Evolutionary conservation across 1,140 invertebrate species (phyloP).

Genomic region (Aphelenchoides avenae): DNA sequence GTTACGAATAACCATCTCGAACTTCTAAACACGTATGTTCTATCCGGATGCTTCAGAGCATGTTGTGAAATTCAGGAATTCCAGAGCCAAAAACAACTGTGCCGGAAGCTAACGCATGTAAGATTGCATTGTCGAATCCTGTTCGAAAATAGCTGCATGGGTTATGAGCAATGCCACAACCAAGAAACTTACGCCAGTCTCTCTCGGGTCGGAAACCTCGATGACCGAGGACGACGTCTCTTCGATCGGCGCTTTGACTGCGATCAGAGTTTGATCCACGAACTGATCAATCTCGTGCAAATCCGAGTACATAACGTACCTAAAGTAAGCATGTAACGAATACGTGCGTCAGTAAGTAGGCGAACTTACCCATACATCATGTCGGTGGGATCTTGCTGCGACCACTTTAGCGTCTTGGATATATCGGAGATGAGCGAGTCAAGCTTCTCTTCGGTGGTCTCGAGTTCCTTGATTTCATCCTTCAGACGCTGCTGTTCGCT

Average conservation of each 20-base stretch:
- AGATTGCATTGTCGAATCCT: background rate
- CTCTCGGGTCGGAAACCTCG: constrained; percentile 25
- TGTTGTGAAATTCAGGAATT: too few species aligned
- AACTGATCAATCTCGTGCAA: constrained; percentile 38
- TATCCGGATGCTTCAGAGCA: too few species aligned
- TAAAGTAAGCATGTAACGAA: too few species aligned
- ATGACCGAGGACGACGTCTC: constrained; percentile 25
- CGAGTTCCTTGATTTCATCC: constrained; percentile 38
- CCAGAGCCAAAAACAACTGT: too few species aligned
- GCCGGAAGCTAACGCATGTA: too few species aligned
- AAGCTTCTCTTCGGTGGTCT: constrained; percentile 28
- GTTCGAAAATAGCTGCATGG: background rate
- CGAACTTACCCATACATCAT: constrained; percentile 42
- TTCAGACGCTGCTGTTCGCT: constrained; percentile 29
- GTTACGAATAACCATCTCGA: constrained; percentile 30
- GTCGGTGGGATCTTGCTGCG: constrained; percentile 52
- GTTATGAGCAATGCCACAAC: background rate
- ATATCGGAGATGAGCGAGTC: constrained; percentile 39
- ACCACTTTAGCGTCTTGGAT: constrained; percentile 38
- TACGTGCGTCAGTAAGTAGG: too few species aligned
- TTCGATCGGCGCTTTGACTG: constrained; percentile 49
- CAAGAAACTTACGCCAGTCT: constrained; percentile 18
- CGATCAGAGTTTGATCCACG: constrained; percentile 45
- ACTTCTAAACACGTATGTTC: too few species aligned
- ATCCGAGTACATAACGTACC: constrained; percentile 47